Conservation (phyloP, 2,797 vertebrate species). For the Lagorchestes hirsutus region DNA sequence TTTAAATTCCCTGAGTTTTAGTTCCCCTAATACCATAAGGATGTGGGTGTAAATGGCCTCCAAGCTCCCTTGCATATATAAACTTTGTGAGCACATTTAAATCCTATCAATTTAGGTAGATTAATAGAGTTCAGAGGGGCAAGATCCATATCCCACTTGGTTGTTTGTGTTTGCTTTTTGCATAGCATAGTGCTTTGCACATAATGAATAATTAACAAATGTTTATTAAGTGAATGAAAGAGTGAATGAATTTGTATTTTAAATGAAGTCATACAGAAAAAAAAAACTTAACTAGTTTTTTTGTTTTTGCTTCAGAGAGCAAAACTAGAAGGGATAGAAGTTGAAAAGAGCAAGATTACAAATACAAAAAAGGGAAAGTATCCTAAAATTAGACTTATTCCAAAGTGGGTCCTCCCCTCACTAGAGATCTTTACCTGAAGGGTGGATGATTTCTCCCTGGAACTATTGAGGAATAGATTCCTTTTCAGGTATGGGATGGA, state of each 20-base stretch:
- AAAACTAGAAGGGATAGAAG: not conserved
- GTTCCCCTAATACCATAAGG: not conserved
- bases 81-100: not conserved
- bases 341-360: not conserved
- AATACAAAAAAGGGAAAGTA: not conserved
- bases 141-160: not conserved
- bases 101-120: not conserved
- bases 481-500: not conserved
- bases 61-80: not conserved
- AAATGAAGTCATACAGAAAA: not conserved
- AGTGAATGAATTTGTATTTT: not conserved
- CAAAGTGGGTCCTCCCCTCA: not conserved
- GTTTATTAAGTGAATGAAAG: not conserved
- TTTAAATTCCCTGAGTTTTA: not conserved
- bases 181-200: not conserved
- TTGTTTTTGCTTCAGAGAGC: too few species aligned
- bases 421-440: not conserved
- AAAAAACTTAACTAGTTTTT: too few species aligned
- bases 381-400: not conserved
- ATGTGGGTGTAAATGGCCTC: not conserved
- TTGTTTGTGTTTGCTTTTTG: not conserved
- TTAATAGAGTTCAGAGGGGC: not conserved
- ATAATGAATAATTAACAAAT: not conserved
- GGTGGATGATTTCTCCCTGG: not conserved
- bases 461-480: not conserved